A percentile compares a stretch with the other conserved stretches of the same genome.
phyloP scores from a whole-genome alignment of 2,797 vertebrate species.

The Ctenochaetus hawaiiensis region DNA sequence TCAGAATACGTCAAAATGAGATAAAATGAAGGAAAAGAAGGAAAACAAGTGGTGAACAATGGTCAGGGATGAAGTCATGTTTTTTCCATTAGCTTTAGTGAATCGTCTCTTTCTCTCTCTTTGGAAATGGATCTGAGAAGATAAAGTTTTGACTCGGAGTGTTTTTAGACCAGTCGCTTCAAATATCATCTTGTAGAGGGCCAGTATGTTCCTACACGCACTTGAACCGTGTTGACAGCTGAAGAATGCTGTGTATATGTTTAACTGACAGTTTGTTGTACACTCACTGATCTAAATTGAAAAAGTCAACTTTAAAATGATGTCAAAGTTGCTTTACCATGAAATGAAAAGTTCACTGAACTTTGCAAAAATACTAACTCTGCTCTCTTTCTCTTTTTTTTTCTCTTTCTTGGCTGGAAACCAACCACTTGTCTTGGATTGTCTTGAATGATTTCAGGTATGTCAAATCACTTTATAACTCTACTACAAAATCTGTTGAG shows the following conservation, averaged over 20 bases:
- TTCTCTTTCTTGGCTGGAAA: constrained; percentile 54
- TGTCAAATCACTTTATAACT: constrained; percentile 56
- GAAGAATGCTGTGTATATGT: constrained; percentile 54
- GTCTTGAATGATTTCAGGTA: constrained; percentile 70
- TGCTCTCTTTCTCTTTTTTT: constrained; percentile 34
- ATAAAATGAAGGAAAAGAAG: constrained; percentile 39
- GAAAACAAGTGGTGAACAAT: constrained; percentile 17
- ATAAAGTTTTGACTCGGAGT: constrained; percentile 32
- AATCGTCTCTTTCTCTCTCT: constrained; percentile 38
- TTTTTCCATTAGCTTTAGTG: constrained; percentile 57
- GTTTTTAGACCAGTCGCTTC: constrained; percentile 47
- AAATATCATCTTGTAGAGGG: constrained; percentile 45
- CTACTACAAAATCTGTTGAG: constrained; percentile 11
- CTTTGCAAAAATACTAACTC: constrained; percentile 60
- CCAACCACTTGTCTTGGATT: constrained; percentile 46
- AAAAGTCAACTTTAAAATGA: constrained; percentile 35
- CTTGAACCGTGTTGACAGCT: constrained; percentile 55
- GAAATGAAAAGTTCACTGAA: constrained; percentile 42
- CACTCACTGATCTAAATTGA: constrained; percentile 16
- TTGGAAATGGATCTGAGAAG: constrained; percentile 55
- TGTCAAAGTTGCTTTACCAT: constrained; percentile 49
- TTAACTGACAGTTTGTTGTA: constrained; percentile 53
- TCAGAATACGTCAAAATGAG: constrained; percentile 47
- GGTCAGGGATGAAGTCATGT: constrained; percentile 49
- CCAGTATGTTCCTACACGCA: constrained; percentile 31